Conservation (phyloP, 1,140 invertebrate genomes). For the Medauroidea extradentata region DNA sequence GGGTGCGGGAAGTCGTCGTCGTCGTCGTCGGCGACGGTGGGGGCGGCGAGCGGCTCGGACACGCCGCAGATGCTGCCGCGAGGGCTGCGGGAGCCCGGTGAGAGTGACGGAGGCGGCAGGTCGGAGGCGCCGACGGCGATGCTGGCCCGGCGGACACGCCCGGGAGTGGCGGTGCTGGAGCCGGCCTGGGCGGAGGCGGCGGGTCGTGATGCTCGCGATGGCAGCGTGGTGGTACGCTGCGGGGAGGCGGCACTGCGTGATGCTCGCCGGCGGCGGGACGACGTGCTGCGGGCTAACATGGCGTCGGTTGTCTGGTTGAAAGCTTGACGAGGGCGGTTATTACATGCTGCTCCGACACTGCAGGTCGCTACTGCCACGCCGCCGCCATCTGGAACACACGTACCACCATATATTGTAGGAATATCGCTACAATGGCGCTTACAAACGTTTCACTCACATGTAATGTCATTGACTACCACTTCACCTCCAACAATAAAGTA, state of each 20-base stretch:
- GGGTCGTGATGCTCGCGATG: background rate
- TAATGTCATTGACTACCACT: no score
- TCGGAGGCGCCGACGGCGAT: constrained; percentile 35
- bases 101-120: no score
- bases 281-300: constrained; percentile 62
- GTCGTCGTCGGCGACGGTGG: constrained; percentile 38
- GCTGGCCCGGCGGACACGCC: constrained; percentile 44
- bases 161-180: constrained; percentile 35
- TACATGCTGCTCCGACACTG: no score
- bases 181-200: background rate
- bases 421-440: no score
- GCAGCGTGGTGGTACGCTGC: constrained; percentile 40
- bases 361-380: no score
- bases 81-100: no score
- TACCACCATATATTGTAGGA: no score
- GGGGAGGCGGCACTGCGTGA: constrained; percentile 60
- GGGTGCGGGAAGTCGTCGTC: constrained; percentile 31
- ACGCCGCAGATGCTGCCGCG: background rate
- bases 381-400: no score
- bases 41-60: no score
- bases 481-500: no score
- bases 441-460: no score
- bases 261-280: constrained; percentile 58
- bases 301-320: constrained; percentile 15
- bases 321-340: no score